Conservation (phyloP, 2,797 vertebrate species). For the Pristis pectinata region DNA sequence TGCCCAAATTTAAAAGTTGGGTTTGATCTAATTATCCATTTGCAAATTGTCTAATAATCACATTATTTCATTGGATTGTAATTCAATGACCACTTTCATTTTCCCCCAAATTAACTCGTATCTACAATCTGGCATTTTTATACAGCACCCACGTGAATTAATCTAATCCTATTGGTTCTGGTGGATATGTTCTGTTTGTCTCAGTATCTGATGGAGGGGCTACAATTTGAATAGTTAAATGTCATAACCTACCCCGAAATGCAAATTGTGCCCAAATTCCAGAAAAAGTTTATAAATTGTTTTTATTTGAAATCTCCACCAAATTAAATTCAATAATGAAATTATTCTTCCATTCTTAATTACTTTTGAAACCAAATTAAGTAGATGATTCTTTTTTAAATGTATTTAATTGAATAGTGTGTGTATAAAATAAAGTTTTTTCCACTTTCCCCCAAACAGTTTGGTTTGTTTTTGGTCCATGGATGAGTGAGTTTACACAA, state of each 20-base stretch:
- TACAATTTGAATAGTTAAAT: neutral
- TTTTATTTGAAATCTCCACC: no score
- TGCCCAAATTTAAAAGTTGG: neutral
- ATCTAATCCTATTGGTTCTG: neutral
- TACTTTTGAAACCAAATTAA: neutral
- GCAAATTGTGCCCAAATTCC: neutral
- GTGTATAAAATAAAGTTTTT: neutral
- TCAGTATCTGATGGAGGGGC: neutral
- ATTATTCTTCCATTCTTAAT: neutral
- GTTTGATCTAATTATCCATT: neutral
- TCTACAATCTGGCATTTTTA: neutral
- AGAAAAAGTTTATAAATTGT: no score
- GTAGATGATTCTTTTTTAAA: neutral
- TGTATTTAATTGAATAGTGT: neutral
- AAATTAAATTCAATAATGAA: neutral
- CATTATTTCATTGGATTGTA: neutral
- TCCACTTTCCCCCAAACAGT: neutral
- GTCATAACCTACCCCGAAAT: neutral
- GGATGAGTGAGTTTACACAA: neutral
- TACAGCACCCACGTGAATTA: neutral
- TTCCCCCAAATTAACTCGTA: neutral
- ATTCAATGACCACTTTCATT: neutral
- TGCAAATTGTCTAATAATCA: neutral
- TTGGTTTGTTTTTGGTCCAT: neutral
- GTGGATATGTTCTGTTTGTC: neutral